phyloP scores from a whole-genome alignment of 2,797 vertebrate genomes.

The Thunnus albacares region DNA sequence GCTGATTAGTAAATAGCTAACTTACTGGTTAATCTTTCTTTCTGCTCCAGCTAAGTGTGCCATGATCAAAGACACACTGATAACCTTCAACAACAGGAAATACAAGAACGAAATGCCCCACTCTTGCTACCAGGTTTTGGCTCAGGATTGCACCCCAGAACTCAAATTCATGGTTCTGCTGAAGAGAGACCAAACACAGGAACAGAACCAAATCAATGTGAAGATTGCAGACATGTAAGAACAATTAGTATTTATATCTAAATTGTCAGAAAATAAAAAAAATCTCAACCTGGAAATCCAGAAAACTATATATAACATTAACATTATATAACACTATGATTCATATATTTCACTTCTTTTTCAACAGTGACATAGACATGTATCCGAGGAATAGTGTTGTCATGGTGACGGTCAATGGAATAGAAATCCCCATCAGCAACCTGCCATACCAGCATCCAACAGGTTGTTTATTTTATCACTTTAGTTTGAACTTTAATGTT shows the following conservation, averaged over 20 bases:
- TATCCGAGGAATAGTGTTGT: slow-evolving; percentile 65
- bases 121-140: slow-evolving; percentile 87
- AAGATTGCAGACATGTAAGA: slow-evolving; percentile 86
- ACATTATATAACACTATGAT: background rate
- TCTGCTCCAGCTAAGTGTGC: slow-evolving; percentile 68
- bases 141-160: slow-evolving; percentile 88
- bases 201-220: slow-evolving; percentile 81
- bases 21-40: background rate
- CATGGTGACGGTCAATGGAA: slow-evolving; percentile 83
- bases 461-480: slow-evolving; percentile 57
- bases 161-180: slow-evolving; percentile 88
- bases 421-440: slow-evolving; percentile 65
- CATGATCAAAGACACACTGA: slow-evolving; percentile 57
- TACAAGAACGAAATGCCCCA: slow-evolving; percentile 82
- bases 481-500: background rate
- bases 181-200: slow-evolving; percentile 78
- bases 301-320: background rate
- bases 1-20: background rate
- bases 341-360: slow-evolving; percentile 28
- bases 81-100: slow-evolving; percentile 76
- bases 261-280: background rate
- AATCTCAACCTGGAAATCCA: background rate
- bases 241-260: background rate
- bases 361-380: slow-evolving; percentile 86
- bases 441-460: slow-evolving; percentile 78